Evolutionary conservation across 2,888 invertebrate species (phyloP).

Genomic region (Clunio marinus): DNA sequence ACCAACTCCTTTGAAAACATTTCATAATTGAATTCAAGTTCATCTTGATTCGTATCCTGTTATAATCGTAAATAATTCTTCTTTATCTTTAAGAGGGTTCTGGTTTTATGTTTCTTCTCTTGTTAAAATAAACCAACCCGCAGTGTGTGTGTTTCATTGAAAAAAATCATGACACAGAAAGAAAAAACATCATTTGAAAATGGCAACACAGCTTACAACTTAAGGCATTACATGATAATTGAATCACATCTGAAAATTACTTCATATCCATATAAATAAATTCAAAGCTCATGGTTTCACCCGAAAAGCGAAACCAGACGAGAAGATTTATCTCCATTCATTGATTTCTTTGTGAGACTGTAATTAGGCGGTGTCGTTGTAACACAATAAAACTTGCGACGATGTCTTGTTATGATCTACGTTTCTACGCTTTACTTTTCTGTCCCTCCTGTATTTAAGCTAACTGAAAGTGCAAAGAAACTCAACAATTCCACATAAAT

Average conservation of each 20-base stretch:
- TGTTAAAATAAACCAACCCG: too few species aligned
- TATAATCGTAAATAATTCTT: too few species aligned
- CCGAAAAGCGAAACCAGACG: not conserved
- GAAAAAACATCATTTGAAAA: too few species aligned
- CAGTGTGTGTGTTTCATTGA: too few species aligned
- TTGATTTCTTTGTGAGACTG: not conserved
- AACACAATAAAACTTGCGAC: not conserved
- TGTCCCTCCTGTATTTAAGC: not conserved
- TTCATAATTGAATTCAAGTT: too few species aligned
- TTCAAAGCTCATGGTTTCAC: slow-evolving; percentile 11
- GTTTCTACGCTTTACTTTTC: too few species aligned
- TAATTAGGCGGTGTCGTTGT: slow-evolving; percentile 15
- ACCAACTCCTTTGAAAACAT: too few species aligned
- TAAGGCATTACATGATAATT: slow-evolving; percentile 33
- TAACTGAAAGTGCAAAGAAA: not conserved
- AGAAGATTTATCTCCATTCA: slow-evolving; percentile 8
- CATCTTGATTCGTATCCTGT: too few species aligned
- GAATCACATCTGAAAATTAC: slow-evolving; percentile 30
- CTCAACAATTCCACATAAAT: not conserved
- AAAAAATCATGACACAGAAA: too few species aligned
- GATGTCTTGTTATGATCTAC: too few species aligned
- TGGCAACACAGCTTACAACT: not conserved
- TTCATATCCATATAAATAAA: slow-evolving; percentile 22
- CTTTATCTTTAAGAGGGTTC: too few species aligned
- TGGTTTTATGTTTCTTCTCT: too few species aligned